Percentiles rank a stretch among this genome's conserved stretches.
Conservation (phyloP, 2,888 invertebrate genomes). For the Rhopalosiphum nymphaeae region DNA sequence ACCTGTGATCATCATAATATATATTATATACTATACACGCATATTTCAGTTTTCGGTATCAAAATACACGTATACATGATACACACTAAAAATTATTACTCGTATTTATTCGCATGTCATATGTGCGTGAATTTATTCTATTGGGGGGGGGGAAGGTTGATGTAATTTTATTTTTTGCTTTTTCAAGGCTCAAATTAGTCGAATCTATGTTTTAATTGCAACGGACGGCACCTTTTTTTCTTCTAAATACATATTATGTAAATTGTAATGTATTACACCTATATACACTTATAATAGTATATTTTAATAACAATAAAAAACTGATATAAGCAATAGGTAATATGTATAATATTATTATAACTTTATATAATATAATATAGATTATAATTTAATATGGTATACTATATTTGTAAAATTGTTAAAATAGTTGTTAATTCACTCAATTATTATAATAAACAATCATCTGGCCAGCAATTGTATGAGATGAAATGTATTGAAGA, state of each 20-base stretch:
- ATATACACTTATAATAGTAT: not conserved
- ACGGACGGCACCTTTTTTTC: not conserved
- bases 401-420: not conserved
- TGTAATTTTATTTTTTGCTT: not conserved
- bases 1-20: not conserved
- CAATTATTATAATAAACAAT: not conserved
- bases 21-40: not conserved
- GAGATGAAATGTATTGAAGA: not conserved
- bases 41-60: not conserved
- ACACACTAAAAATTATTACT: not conserved
- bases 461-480: not conserved
- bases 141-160: not conserved
- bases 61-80: not conserved
- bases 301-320: not conserved
- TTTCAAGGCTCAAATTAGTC: not conserved
- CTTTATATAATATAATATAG: not conserved
- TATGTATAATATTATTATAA: not conserved
- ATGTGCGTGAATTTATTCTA: not conserved
- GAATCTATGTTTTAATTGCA: not conserved
- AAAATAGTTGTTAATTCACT: not conserved
- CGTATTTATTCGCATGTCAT: not conserved
- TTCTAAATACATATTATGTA: not conserved
- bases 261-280: not conserved
- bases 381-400: not conserved
- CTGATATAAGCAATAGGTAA: not conserved